Percentiles rank a stretch among this genome's conserved stretches.
Evolutionary conservation across 1,140 invertebrate genomes (phyloP).

Genomic region (Augochlora pura): DNA sequence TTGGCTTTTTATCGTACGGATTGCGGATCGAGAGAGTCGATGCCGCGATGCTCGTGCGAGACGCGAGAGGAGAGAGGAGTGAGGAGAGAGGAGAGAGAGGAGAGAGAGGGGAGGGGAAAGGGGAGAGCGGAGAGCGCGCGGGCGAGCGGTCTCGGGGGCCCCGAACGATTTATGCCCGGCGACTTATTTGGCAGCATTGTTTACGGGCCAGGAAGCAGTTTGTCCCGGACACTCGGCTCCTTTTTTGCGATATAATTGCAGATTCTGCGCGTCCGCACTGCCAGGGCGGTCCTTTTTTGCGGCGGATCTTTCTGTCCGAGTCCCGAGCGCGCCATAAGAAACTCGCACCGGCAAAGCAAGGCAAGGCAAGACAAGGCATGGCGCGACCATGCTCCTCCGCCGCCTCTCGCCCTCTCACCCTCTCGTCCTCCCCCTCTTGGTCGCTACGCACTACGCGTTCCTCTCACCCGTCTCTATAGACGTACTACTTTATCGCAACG

Average conservation of each 20-base stretch:
- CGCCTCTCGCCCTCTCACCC: too few species aligned
- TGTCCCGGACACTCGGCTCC: constrained; percentile 51
- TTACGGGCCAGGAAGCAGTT: constrained; percentile 65
- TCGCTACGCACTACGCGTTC: not conserved
- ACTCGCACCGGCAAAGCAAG: constrained; percentile 24
- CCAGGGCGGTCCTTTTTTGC: constrained; percentile 72
- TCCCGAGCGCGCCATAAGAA: constrained; percentile 59
- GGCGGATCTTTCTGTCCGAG: constrained; percentile 41
- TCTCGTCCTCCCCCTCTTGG: not conserved
- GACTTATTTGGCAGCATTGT: constrained; percentile 67
- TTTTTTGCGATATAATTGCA: constrained; percentile 73
- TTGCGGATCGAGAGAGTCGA: not conserved
- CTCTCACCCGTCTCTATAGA: not conserved
- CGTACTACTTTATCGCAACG: constrained; percentile 45
- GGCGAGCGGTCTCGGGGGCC: not conserved
- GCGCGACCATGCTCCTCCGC: constrained; percentile 39
- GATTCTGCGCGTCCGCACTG: constrained; percentile 57
- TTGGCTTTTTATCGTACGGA: constrained; percentile 49
- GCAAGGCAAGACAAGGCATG: constrained; percentile 10
- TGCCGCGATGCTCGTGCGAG: constrained; percentile 8
- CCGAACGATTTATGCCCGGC: constrained; percentile 59
- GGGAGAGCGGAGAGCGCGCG: too few species aligned
- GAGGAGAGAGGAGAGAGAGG: too few species aligned
- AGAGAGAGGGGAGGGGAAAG: not conserved
- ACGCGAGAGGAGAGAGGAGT: not conserved